A percentile compares a stretch with the other conserved stretches of the same genome.
phyloP scores from a whole-genome alignment of 2,113 vertebrate genomes.

The Trogon melanurus region DNA sequence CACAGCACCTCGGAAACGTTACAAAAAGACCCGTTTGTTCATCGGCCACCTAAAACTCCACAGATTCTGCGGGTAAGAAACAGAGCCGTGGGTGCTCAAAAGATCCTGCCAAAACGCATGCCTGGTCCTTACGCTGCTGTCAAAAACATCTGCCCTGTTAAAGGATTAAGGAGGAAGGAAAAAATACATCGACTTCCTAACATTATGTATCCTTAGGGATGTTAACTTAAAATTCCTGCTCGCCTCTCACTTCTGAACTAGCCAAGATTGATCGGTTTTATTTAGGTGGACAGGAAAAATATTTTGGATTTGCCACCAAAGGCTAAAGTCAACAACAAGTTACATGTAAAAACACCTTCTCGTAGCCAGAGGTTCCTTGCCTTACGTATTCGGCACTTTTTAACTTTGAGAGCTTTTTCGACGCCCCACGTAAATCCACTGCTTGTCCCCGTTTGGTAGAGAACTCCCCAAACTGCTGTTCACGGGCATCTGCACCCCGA shows the following conservation, averaged over 20 bases:
- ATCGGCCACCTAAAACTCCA: neutral
- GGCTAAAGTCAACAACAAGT: neutral
- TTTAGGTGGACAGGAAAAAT: neutral
- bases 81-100: neutral
- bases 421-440: neutral
- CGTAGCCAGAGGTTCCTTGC: neutral
- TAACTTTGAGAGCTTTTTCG: neutral
- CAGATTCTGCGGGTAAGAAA: neutral
- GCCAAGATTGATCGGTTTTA: neutral
- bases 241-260: neutral
- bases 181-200: neutral
- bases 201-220: neutral
- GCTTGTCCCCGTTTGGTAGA: neutral
- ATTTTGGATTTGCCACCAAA: neutral
- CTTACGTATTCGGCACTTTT: neutral
- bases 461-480: neutral
- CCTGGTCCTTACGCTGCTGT: neutral
- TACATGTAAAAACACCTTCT: neutral
- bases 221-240: neutral
- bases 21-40: neutral
- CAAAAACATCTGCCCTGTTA: neutral
- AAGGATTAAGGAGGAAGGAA: neutral
- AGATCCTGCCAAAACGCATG: neutral
- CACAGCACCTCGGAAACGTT: neutral
- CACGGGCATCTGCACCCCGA: neutral